Evolutionary conservation across 2,888 invertebrate species (phyloP).

Genomic region (Norana najaformis): DNA sequence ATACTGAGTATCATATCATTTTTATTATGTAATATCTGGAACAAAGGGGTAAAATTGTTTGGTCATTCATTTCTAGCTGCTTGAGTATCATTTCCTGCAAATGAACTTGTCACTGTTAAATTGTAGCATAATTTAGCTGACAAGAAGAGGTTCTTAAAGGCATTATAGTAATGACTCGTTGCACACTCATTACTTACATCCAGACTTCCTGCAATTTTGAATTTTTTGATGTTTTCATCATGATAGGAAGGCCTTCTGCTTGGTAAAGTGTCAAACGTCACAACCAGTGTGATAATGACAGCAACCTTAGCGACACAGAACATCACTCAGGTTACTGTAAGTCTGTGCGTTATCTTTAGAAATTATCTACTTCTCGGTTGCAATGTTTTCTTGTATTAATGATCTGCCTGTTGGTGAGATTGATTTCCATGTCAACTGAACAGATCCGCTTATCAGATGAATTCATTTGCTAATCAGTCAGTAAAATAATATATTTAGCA

Average conservation of each 20-base stretch:
- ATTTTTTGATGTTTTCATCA: neutral
- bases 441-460: too few relatives aligned
- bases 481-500: too few relatives aligned
- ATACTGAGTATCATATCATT: too few relatives aligned
- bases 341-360: neutral
- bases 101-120: neutral
- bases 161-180: neutral
- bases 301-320: neutral
- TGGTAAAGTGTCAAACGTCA: slow-evolving; percentile 51
- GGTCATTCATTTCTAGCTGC: neutral
- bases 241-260: slow-evolving; percentile 53
- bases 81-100: neutral
- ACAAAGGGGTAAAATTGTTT: neutral
- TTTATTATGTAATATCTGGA: too few relatives aligned
- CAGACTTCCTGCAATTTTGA: neutral
- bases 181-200: neutral
- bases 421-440: too few relatives aligned
- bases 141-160: neutral
- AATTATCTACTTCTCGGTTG: too few relatives aligned
- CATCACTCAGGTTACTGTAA: slow-evolving; percentile 21
- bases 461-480: too few relatives aligned
- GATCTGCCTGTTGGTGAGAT: neutral
- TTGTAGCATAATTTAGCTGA: neutral
- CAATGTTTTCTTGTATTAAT: neutral
- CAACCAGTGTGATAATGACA: slow-evolving; percentile 56